Conservation (phyloP, 2,888 invertebrate genomes). For the Pasiphila rectangulata region DNA sequence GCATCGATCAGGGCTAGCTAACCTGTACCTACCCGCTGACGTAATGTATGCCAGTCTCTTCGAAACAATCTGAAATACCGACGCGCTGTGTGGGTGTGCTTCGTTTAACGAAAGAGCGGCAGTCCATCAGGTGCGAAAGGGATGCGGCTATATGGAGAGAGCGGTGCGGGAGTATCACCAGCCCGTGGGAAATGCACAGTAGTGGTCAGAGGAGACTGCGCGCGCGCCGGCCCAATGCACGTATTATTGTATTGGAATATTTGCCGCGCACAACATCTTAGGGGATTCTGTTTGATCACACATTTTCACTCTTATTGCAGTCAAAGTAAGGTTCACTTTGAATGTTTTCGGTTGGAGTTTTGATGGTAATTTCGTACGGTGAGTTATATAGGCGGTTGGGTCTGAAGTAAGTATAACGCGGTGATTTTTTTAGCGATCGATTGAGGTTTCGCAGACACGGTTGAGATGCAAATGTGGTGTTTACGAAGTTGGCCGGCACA, state of each 20-base stretch:
- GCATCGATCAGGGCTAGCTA: constrained; percentile 56
- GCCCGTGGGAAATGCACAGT: constrained; percentile 82
- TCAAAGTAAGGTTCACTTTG: constrained; percentile 40
- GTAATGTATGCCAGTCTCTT: constrained; percentile 75
- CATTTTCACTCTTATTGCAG: constrained; percentile 37
- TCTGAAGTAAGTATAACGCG: constrained; percentile 68
- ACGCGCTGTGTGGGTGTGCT: constrained; percentile 80
- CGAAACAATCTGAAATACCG: constrained; percentile 78
- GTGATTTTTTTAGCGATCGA: constrained; percentile 78
- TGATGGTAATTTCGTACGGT: constrained; percentile 33
- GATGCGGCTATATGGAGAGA: constrained; percentile 61
- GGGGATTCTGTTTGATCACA: constrained; percentile 31
- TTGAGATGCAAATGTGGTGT: constrained; percentile 74
- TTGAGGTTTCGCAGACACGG: constrained; percentile 72
- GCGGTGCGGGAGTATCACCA: constrained; percentile 53
- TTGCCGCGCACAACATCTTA: constrained; percentile 57
- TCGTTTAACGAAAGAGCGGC: constrained; percentile 79
- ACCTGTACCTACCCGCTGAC: constrained; percentile 48
- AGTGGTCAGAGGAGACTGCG: constrained; percentile 80
- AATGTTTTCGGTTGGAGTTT: constrained; percentile 30
- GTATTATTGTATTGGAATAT: constrained; percentile 78
- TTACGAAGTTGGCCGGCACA: constrained; percentile 69
- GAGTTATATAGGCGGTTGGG: constrained; percentile 61
- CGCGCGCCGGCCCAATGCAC: constrained; percentile 81
- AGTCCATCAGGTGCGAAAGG: constrained; percentile 70